These are phyloP conservation scores for Dicentrarchus labrax DNA, from an alignment of 2,113 vertebrate genomes.

Conservation along the genomic window DNA sequence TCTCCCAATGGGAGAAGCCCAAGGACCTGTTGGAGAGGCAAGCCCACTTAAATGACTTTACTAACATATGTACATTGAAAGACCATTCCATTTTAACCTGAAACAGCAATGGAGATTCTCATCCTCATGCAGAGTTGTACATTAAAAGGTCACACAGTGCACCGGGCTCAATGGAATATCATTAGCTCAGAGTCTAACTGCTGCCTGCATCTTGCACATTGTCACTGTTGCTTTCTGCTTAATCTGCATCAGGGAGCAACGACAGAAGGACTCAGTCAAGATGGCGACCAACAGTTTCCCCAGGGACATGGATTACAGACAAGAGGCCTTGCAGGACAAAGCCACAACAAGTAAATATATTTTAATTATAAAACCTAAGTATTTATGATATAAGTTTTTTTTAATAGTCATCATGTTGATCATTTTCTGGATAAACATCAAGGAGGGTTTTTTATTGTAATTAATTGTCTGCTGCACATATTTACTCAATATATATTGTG, in stretches of 20 bases:
- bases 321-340: conserved; percentile 98
- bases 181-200: neutral
- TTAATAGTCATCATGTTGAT: neutral
- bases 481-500: neutral
- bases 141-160: neutral
- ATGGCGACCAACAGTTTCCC: conserved; percentile 96
- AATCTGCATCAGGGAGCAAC: conserved; percentile 90
- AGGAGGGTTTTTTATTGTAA: neutral
- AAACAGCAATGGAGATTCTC: neutral
- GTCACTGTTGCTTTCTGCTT: conserved; percentile 23
- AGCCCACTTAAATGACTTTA: neutral
- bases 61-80: neutral
- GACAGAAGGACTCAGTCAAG: conserved; percentile 96
- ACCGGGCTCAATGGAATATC: neutral
- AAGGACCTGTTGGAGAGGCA: conserved; percentile 99
- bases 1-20: conserved; percentile 99
- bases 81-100: neutral
- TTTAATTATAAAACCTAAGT: neutral
- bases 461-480: neutral
- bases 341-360: conserved; percentile 90
- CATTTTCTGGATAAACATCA: neutral
- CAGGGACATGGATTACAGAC: conserved; percentile 99
- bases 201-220: neutral
- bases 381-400: neutral
- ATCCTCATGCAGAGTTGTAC: neutral